Conservation (phyloP, 2,888 invertebrate genomes). For the Acanthosepion pharaonis region DNA sequence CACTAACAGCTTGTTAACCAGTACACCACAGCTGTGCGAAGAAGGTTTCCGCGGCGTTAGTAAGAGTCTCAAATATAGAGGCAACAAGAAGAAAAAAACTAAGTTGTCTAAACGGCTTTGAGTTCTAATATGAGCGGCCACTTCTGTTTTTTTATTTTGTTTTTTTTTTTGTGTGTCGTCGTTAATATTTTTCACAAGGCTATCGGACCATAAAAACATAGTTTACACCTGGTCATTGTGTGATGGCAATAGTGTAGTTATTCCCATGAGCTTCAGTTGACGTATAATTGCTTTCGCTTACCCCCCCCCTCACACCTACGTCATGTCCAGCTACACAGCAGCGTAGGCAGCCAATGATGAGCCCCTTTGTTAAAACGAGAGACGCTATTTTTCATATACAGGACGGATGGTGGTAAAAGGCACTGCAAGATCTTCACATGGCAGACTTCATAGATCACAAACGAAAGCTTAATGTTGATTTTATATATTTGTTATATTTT, state of each 20-base stretch:
- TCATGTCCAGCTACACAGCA: neutral
- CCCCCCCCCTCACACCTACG: neutral
- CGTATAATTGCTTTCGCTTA: neutral
- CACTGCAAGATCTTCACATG: neutral
- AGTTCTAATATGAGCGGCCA: neutral
- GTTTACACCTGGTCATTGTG: constrained; percentile 21
- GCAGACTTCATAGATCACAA: neutral
- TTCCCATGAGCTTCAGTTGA: neutral
- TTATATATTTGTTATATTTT: neutral
- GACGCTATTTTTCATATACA: neutral
- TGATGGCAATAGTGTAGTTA: neutral
- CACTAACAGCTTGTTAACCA: too few species aligned
- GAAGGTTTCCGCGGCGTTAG: neutral
- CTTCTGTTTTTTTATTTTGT: too few species aligned
- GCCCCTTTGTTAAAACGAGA: neutral
- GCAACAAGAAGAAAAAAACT: neutral
- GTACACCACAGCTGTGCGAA: too few species aligned
- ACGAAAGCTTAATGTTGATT: neutral
- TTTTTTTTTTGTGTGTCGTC: neutral
- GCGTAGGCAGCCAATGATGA: neutral
- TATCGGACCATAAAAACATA: neutral
- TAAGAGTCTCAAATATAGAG: neutral
- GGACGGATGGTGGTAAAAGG: neutral
- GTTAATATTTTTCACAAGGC: neutral
- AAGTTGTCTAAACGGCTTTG: neutral